Conservation (phyloP, 2,888 invertebrate genomes). For the Erpobdella octoculata region DNA sequence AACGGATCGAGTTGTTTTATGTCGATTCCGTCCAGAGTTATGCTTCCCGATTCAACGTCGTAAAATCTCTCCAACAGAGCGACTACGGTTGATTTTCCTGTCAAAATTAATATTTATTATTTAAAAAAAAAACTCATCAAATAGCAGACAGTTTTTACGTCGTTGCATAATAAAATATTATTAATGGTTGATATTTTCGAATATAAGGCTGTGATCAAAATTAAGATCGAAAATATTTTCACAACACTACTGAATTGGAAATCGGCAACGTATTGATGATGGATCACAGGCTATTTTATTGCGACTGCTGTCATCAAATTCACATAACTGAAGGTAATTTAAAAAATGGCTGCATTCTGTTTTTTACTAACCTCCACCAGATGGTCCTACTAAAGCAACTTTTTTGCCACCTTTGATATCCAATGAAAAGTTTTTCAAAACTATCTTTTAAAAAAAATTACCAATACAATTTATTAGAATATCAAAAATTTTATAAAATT, state of each 20-base stretch:
- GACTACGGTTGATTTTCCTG: conserved; percentile 79
- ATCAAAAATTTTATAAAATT: no score
- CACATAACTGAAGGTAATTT: no score
- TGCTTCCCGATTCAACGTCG: conserved; percentile 65
- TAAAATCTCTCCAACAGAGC: conserved; percentile 83
- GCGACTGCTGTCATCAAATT: no score
- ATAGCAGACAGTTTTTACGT: no score
- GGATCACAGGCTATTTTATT: no score
- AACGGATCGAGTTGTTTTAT: conserved; percentile 65
- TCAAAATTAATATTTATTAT: neutral
- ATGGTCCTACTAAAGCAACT: conserved; percentile 83
- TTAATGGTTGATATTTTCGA: neutral
- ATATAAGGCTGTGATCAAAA: neutral
- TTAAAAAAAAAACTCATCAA: no score
- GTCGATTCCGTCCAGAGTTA: conserved; percentile 70
- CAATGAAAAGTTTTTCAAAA: conserved; percentile 75
- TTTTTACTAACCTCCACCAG: conserved; percentile 57
- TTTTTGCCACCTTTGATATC: conserved; percentile 77
- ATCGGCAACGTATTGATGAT: no score
- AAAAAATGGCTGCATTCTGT: no score
- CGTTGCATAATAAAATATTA: neutral
- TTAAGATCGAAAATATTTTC: neutral
- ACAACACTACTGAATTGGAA: neutral
- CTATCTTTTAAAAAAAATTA: conserved; percentile 53
- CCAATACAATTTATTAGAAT: neutral